Percentiles rank a stretch among this genome's conserved stretches.
Evolutionary conservation across 2,797 vertebrate species (phyloP).

Genomic region (Pangasius sanitwongsei): DNA sequence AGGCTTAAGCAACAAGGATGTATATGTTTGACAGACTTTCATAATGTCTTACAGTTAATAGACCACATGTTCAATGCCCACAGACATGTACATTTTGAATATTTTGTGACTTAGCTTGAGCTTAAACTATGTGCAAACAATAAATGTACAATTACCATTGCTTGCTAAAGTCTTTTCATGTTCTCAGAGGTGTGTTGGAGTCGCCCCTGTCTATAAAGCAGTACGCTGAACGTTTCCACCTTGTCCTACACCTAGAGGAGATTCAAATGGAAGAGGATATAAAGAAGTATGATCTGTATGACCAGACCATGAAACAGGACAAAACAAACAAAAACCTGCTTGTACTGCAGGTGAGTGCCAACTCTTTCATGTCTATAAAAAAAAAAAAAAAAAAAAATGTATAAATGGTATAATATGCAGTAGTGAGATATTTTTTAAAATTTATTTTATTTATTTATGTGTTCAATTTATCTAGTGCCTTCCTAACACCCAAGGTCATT

Average conservation of each 20-base stretch:
- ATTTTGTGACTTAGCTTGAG: not conserved
- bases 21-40: not conserved
- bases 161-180: slow-evolving; percentile 1
- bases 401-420: not conserved
- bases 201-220: slow-evolving; percentile 73
- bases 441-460: not conserved
- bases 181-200: slow-evolving; percentile 72
- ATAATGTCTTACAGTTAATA: not conserved
- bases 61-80: not conserved
- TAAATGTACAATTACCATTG: not conserved
- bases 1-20: not conserved
- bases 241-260: slow-evolving; percentile 91
- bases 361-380: not conserved
- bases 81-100: not conserved
- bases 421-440: not conserved
- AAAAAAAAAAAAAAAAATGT: too few species aligned
- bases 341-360: slow-evolving; percentile 71
- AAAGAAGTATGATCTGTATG: slow-evolving; percentile 79
- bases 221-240: slow-evolving; percentile 78
- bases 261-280: slow-evolving; percentile 91
- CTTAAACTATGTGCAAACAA: not conserved
- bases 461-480: not conserved
- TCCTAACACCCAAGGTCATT: not conserved
- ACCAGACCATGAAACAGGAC: slow-evolving; percentile 78
- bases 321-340: slow-evolving; percentile 70